Base-by-base conservation (phyloP, 2,888 invertebrate genomes). In the Brenthis daphne region DNA sequence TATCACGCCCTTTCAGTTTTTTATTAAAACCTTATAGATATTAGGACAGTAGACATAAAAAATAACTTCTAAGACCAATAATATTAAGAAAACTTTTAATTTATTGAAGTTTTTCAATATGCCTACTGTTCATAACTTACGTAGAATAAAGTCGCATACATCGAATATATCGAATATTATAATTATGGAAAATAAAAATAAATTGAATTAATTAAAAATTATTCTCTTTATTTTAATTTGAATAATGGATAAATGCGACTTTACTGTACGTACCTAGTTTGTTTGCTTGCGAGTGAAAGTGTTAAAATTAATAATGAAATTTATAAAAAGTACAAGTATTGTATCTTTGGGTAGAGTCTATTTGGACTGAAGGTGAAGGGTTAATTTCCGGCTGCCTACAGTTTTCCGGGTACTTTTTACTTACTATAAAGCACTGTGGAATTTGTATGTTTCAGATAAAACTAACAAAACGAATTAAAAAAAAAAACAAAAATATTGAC, bases 341-440 rank as follows among this genome's bases (percentile, higher is more conserved):
- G 56, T 11, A 67, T 65, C 69, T 69, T 69, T 69, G 69, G 69
- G 56, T 65, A 61, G 16, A 61, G 50, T 65, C 37, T 61, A 61
- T 69, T 69, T 65, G 65, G 60, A 58, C 58, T 61, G 43, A 56
- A 24, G 33, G 47, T 55, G 61, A 61, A 55, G 20, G 43, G 58
- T 12, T 13, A 60, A 43, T 57, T 43, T 57, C 29, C 29, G 53
- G 47, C 20, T 57, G 33, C 13, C 56, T 67, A 55, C 47, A 11
- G 37, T 57, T 24, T 64, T 61, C 43, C 48, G 47, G 65, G 43
- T 69, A 43, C 14, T 65, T 65, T 64, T 69, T 61, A 65, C 65
- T 65, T 65, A 69, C 57, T 65, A 33, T 48, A 57, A n/a, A 50
- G 33, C 57, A 51, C 33, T 65, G 51, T 65, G 65, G 50, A 56